phyloP scores from a whole-genome alignment of 2,113 vertebrate species.

The Calyptommatus sinebrachiatus region DNA sequence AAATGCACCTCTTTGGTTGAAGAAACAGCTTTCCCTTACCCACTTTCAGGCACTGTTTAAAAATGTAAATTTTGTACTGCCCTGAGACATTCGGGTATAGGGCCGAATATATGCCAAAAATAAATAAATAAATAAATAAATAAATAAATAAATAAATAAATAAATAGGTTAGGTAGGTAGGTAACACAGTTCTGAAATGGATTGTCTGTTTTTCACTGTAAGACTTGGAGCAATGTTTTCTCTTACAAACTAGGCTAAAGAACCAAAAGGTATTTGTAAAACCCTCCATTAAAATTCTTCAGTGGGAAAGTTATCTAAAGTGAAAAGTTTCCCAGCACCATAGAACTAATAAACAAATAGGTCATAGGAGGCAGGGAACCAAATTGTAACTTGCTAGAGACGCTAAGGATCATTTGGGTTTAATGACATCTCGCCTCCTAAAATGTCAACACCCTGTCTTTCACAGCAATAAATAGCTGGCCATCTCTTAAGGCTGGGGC shows the following conservation, averaged over 20 bases:
- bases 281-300: not conserved
- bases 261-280: not conserved
- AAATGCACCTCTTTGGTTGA: too few relatives aligned
- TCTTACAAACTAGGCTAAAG: not conserved
- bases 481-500: not conserved
- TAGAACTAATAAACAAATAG: slow-evolving; percentile 1
- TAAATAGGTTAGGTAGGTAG: too few relatives aligned
- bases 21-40: too few relatives aligned
- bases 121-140: too few relatives aligned
- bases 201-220: not conserved
- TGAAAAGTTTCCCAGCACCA: not conserved
- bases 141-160: too few relatives aligned
- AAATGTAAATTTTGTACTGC: too few relatives aligned
- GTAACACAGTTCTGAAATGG: not conserved
- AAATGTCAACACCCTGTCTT: not conserved
- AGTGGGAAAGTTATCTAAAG: not conserved
- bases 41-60: too few relatives aligned
- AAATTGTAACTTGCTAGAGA: not conserved
- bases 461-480: not conserved
- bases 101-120: too few relatives aligned
- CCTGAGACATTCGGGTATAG: too few relatives aligned
- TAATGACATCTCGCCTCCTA: not conserved
- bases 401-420: not conserved
- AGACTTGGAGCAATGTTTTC: not conserved
- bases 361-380: not conserved